Evolutionary conservation across 1,140 invertebrate genomes (phyloP).

Genomic region (Ceratoteleas bidentatus): DNA sequence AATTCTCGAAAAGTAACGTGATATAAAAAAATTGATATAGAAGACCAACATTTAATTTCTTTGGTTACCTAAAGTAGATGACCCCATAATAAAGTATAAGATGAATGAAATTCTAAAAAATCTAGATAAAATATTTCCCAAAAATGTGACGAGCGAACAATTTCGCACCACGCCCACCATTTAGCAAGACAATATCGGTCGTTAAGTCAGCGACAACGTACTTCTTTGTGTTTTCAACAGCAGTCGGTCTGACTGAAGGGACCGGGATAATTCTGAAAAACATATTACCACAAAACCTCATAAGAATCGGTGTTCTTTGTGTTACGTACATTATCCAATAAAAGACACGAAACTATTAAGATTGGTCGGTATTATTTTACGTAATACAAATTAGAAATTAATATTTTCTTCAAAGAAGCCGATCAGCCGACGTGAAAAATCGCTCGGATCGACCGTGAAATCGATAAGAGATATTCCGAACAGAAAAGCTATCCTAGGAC

Average conservation of each 20-base stretch:
- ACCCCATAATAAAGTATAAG: too few species aligned
- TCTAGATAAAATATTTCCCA: slow-evolving; percentile 13
- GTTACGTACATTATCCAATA: slow-evolving; percentile 26
- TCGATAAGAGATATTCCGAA: slow-evolving; percentile 28
- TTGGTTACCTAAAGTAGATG: too few species aligned
- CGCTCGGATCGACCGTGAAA: slow-evolving; percentile 36
- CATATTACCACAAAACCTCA: slow-evolving; percentile 44
- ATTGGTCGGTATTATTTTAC: slow-evolving; percentile 14
- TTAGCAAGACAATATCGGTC: slow-evolving; percentile 71
- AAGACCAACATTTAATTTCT: too few species aligned
- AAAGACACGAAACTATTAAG: slow-evolving; percentile 17
- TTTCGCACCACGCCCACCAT: slow-evolving; percentile 73
- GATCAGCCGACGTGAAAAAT: slow-evolving; percentile 20
- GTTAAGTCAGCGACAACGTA: slow-evolving; percentile 49
- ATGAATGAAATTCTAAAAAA: neutral
- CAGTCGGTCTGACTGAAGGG: slow-evolving; percentile 13
- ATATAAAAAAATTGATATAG: too few species aligned
- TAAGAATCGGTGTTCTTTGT: slow-evolving; percentile 27
- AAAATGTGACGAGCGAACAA: slow-evolving; percentile 35
- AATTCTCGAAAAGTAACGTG: too few species aligned
- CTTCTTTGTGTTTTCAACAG: slow-evolving; percentile 32
- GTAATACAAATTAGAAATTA: slow-evolving; percentile 54
- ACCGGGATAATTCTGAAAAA: slow-evolving; percentile 30
- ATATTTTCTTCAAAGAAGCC: slow-evolving; percentile 43
- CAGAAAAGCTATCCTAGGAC: slow-evolving; percentile 11